Percentiles rank a stretch among this genome's conserved stretches.
Conservation (phyloP, 2,113 vertebrate species). For the Cichladusa arquata region DNA sequence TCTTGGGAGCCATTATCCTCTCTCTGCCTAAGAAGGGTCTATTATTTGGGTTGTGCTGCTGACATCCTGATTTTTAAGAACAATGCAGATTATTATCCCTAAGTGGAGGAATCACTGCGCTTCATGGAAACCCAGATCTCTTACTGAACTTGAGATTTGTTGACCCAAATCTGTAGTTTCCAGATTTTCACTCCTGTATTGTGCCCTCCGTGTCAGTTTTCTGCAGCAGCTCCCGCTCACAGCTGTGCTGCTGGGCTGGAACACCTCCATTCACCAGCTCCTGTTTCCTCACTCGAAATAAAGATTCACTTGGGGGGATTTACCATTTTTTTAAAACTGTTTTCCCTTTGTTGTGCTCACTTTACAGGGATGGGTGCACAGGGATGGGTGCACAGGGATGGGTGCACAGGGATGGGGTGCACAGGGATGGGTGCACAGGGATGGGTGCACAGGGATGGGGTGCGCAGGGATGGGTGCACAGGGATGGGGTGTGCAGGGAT, state of each 20-base stretch:
- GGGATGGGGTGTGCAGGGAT: too few relatives aligned
- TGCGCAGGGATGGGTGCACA: too few relatives aligned
- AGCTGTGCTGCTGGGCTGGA: neutral
- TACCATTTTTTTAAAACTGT: accelerated
- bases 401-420: neutral
- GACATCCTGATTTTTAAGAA: conserved; percentile 3
- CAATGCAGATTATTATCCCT: neutral
- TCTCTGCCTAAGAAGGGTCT: neutral
- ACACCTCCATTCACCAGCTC: neutral
- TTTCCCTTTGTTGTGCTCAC: neutral
- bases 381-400: neutral
- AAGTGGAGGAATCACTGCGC: neutral
- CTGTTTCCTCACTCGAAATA: neutral
- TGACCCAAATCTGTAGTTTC: neutral
- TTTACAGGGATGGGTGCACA: neutral
- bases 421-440: neutral
- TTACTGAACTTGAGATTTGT: neutral
- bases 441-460: too few relatives aligned
- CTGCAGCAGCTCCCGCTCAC: neutral
- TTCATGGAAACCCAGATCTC: neutral
- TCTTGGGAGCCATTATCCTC: conserved; percentile 29
- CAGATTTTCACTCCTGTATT: neutral
- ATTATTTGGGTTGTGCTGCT: neutral
- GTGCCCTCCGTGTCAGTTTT: accelerated
- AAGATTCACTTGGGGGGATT: neutral